Percentiles rank a stretch among this genome's conserved stretches.
Conservation (phyloP, 2,113 vertebrate species). For the Microtus richardsoni region DNA sequence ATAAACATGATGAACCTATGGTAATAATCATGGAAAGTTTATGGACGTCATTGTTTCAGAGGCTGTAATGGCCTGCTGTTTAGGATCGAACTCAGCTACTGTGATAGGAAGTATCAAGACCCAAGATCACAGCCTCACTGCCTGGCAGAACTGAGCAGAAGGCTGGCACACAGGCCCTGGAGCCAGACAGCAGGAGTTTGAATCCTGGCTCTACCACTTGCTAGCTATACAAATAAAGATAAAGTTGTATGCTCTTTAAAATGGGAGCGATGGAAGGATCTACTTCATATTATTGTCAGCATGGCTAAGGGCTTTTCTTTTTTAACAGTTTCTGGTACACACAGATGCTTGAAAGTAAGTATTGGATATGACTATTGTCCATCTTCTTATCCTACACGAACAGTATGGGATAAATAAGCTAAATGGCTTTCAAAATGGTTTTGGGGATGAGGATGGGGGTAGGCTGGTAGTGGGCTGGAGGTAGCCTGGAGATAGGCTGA, state of each 20-base stretch:
- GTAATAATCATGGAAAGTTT: constrained; percentile 40
- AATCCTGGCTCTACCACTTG: constrained; percentile 12
- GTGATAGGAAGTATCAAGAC: background rate
- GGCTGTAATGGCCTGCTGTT: background rate
- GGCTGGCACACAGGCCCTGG: background rate
- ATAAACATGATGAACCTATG: constrained; percentile 16
- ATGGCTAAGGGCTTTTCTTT: background rate
- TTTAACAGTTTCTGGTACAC: background rate
- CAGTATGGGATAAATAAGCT: background rate
- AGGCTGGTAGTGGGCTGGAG: too few species aligned
- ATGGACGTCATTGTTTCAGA: background rate
- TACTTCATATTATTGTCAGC: background rate
- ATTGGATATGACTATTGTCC: background rate
- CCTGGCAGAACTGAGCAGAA: background rate
- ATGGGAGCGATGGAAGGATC: background rate
- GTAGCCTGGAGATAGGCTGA: background rate
- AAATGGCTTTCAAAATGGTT: background rate
- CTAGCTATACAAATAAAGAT: background rate
- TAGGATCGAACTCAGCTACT: background rate
- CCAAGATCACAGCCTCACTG: background rate
- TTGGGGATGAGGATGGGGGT: background rate
- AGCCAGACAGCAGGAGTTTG: background rate
- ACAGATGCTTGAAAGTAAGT: background rate
- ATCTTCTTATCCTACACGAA: background rate
- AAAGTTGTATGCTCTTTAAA: background rate